These are phyloP conservation scores for Ibidorhyncha struthersii DNA, from an alignment of 2,113 vertebrate species.

Conservation along the genomic window DNA sequence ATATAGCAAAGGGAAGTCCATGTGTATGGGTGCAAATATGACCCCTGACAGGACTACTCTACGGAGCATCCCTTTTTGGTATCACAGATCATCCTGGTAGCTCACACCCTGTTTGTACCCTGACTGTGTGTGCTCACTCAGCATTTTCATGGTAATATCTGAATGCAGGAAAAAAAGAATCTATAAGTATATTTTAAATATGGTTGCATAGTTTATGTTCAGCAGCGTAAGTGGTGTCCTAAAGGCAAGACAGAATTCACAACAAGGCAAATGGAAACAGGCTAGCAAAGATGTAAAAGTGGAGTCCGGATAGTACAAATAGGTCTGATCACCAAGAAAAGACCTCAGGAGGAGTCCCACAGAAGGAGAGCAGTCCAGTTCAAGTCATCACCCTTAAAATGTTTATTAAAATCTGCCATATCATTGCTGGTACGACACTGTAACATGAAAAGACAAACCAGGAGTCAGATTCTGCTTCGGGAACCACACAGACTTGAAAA, in stretches of 20 bases:
- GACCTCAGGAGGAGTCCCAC: neutral
- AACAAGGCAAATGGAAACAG: neutral
- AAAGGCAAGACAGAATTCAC: neutral
- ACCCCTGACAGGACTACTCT: neutral
- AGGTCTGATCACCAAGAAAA: neutral
- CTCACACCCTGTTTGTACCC: neutral
- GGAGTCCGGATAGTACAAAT: neutral
- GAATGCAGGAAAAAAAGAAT: neutral
- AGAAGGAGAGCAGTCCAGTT: neutral
- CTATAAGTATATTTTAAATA: neutral
- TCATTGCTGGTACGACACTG: neutral
- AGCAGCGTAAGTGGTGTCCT: neutral
- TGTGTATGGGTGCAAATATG: neutral
- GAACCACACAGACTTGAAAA: neutral
- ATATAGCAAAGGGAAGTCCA: neutral
- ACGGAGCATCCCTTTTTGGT: accelerated
- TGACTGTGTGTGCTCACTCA: neutral
- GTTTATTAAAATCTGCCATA: neutral
- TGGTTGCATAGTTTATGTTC: neutral
- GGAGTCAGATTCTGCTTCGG: neutral
- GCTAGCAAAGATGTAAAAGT: neutral
- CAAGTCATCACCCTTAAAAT: neutral
- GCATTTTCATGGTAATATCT: neutral
- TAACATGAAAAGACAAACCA: neutral
- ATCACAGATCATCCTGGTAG: neutral